Evolutionary conservation across 2,797 vertebrate genomes (phyloP).

Genomic region (Macroramphosus scolopax): DNA sequence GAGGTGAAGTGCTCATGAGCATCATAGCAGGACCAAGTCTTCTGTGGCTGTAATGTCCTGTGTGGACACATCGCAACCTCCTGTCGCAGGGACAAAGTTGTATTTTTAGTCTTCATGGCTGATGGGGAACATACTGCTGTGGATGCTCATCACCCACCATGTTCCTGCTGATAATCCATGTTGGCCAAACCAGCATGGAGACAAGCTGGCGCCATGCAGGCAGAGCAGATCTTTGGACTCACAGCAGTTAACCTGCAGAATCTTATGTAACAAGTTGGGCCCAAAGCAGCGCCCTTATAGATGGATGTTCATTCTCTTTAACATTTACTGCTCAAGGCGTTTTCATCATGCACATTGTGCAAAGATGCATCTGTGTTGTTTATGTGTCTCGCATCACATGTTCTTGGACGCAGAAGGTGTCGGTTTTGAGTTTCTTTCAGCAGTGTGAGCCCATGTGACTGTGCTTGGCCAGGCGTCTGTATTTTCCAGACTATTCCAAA

Average conservation of each 20-base stretch:
- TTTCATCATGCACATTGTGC: constrained; percentile 1
- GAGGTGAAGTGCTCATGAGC: constrained; percentile 6
- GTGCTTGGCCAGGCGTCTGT: constrained; percentile 50
- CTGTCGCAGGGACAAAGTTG: constrained; percentile 38
- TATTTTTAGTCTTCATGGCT: constrained; percentile 81
- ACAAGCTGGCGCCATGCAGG: constrained; percentile 12
- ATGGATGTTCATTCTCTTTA: too few relatives aligned
- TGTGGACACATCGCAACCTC: constrained; percentile 47
- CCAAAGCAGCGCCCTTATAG: too few relatives aligned
- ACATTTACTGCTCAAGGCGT: too few relatives aligned
- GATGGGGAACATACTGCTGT: constrained; percentile 59
- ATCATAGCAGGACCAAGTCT: constrained; percentile 16
- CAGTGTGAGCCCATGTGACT: constrained; percentile 73
- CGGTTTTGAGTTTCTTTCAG: constrained; percentile 83
- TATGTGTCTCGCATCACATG: constrained; percentile 70
- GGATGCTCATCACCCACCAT: constrained; percentile 53
- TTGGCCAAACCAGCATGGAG: constrained; percentile 43
- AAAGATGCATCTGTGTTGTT: constrained; percentile 35
- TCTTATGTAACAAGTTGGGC: constrained; percentile 32
- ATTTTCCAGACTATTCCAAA: constrained; percentile 65
- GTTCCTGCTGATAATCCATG: constrained; percentile 58
- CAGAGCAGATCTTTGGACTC: constrained; percentile 27
- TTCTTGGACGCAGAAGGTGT: constrained; percentile 77
- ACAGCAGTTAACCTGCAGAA: constrained; percentile 20
- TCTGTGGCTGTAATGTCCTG: constrained; percentile 24